These are phyloP conservation scores for Littorina saxatilis DNA, from an alignment of 1,140 invertebrate species.

Conservation along the genomic window DNA sequence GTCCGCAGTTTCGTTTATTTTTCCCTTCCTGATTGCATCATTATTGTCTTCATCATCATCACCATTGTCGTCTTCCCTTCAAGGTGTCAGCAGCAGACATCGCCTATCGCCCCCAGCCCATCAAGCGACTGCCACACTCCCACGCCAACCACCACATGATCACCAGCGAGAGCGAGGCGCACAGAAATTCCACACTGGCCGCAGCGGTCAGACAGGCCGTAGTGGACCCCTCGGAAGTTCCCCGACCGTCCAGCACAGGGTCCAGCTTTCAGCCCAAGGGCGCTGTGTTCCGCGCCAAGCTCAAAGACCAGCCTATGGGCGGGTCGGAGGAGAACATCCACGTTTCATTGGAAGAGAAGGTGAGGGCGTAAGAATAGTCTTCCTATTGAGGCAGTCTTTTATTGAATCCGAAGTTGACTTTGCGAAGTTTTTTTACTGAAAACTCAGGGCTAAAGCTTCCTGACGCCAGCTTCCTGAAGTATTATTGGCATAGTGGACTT, in stretches of 20 bases:
- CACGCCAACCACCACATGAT: conserved; percentile 31
- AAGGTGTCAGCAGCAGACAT: conserved; percentile 73
- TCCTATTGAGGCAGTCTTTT: too few relatives aligned
- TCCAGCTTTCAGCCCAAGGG: conserved; percentile 70
- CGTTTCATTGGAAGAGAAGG: neutral
- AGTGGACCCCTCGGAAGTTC: conserved; percentile 46
- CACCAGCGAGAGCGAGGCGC: conserved; percentile 35
- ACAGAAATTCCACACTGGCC: neutral
- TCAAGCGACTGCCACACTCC: conserved; percentile 72
- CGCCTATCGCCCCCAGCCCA: conserved; percentile 89
- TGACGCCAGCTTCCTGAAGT: too few relatives aligned
- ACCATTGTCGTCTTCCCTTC: neutral
- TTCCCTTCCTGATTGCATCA: too few relatives aligned
- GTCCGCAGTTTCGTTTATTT: too few relatives aligned
- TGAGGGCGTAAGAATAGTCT: too few relatives aligned
- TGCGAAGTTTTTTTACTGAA: too few relatives aligned
- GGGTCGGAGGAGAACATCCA: conserved; percentile 14
- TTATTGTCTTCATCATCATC: neutral
- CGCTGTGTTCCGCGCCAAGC: conserved; percentile 68
- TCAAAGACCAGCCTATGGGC: conserved; percentile 39
- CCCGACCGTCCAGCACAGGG: conserved; percentile 69
- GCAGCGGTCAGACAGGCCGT: conserved; percentile 35
- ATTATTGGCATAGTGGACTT: too few relatives aligned
- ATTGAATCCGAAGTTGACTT: too few relatives aligned
- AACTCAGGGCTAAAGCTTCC: too few relatives aligned